Evolutionary conservation across 1,140 invertebrate genomes (phyloP).

Genomic region (Telenomus remus): DNA sequence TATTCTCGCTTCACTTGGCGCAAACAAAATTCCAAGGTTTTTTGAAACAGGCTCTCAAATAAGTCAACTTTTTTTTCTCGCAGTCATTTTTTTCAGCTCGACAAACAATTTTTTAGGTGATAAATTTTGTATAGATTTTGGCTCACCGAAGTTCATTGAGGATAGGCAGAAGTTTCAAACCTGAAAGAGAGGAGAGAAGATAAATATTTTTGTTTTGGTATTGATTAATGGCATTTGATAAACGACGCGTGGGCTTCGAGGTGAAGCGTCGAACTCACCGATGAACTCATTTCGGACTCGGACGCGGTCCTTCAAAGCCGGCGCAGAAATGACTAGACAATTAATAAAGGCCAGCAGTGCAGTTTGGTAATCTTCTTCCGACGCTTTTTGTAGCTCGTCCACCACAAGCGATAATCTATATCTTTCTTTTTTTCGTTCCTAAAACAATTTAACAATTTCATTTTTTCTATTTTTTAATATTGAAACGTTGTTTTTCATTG

Average conservation of each 20-base stretch:
- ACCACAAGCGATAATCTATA: conserved; percentile 92
- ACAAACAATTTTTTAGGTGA: too few relatives aligned
- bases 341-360: conserved; percentile 95
- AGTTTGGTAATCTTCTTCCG: conserved; percentile 90
- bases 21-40: conserved; percentile 3
- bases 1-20: not conserved
- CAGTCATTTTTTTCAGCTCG: not conserved
- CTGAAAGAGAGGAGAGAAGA: conserved; percentile 76
- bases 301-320: conserved; percentile 88
- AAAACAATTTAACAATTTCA: conserved; percentile 47
- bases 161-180: conserved; percentile 86
- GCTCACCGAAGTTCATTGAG: conserved; percentile 88
- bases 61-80: not conserved
- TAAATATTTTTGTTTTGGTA: conserved; percentile 6
- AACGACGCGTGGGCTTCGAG: not conserved
- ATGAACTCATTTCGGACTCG: conserved; percentile 95
- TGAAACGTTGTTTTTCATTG: not conserved
- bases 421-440: conserved; percentile 87
- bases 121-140: too few relatives aligned
- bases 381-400: conserved; percentile 87
- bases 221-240: not conserved
- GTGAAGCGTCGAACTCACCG: conserved; percentile 77
- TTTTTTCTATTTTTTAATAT: too few relatives aligned
- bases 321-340: conserved; percentile 94
- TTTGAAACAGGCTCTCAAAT: not conserved